Percentiles rank a stretch among this genome's conserved stretches.
Evolutionary conservation across 2,797 vertebrate genomes (phyloP).

Genomic region (Mareca penelope): DNA sequence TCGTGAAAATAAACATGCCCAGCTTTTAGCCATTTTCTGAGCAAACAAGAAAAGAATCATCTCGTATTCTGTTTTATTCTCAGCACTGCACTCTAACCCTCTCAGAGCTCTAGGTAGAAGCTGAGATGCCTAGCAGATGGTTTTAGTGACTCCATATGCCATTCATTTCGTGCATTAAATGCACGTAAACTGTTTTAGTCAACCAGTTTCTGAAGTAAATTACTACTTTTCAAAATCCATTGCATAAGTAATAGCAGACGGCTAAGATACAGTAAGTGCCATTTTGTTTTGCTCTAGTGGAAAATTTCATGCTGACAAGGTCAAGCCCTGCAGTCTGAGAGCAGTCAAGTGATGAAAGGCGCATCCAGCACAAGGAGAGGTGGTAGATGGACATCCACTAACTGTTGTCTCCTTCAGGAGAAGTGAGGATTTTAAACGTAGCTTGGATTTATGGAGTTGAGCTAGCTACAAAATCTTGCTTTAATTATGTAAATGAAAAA

Average conservation of each 20-base stretch:
- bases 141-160: constrained; percentile 29
- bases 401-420: background rate
- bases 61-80: background rate
- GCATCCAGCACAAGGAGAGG: background rate
- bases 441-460: background rate
- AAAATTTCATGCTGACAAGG: constrained; percentile 74
- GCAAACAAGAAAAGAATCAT: background rate
- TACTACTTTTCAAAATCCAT: constrained; percentile 55
- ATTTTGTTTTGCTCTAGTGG: constrained; percentile 67
- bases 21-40: background rate
- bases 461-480: background rate
- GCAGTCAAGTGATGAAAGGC: constrained; percentile 51
- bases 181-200: constrained; percentile 33
- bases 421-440: background rate
- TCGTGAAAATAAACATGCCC: constrained; percentile 1
- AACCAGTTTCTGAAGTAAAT: constrained; percentile 55
- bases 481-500: constrained; percentile 33
- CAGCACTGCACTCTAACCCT: background rate
- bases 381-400: background rate
- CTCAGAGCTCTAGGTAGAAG: constrained; percentile 22
- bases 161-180: constrained; percentile 30
- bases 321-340: constrained; percentile 47
- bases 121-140: background rate
- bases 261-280: constrained; percentile 37
- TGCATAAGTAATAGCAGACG: constrained; percentile 58